A percentile compares a stretch with the other conserved stretches of the same genome.
These are phyloP conservation scores for Cenopis cana DNA, from an alignment of 2,888 invertebrate genomes.

Conservation along the genomic window DNA sequence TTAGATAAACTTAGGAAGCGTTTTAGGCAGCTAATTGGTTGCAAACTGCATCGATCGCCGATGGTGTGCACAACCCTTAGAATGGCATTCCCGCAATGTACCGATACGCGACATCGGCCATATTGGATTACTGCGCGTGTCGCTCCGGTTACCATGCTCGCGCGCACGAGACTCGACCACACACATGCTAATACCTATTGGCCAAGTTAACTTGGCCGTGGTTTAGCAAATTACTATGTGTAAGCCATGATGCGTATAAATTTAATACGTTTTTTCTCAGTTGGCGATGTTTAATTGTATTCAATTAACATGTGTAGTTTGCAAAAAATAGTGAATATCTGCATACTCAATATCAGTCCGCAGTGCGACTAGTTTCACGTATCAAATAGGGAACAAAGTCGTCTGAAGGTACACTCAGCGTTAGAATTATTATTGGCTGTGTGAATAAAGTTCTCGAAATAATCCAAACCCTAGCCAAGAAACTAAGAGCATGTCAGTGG, in stretches of 20 bases:
- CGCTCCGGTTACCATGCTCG: slow-evolving; percentile 79
- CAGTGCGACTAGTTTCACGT: background rate
- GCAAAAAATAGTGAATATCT: background rate
- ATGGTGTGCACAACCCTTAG: slow-evolving; percentile 51
- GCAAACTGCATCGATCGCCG: too few species aligned
- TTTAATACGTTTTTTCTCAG: slow-evolving; percentile 24
- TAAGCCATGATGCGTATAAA: slow-evolving; percentile 32
- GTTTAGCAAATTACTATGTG: slow-evolving; percentile 41
- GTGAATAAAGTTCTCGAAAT: background rate
- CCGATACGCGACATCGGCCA: slow-evolving; percentile 79
- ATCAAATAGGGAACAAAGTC: background rate
- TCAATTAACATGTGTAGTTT: background rate
- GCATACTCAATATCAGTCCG: background rate
- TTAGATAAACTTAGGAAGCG: background rate
- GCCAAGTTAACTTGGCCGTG: slow-evolving; percentile 41
- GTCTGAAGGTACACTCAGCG: background rate
- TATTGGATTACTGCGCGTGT: slow-evolving; percentile 84
- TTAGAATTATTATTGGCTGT: background rate
- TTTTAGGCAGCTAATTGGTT: background rate
- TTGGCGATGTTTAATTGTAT: slow-evolving; percentile 14
- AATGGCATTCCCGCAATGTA: slow-evolving; percentile 81
- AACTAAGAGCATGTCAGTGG: background rate
- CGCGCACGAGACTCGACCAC: slow-evolving; percentile 82
- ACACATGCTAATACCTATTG: slow-evolving; percentile 68
- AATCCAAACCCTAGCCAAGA: background rate